phyloP scores from a whole-genome alignment of 1,140 invertebrate genomes.

The Penaeus chinensis region DNA sequence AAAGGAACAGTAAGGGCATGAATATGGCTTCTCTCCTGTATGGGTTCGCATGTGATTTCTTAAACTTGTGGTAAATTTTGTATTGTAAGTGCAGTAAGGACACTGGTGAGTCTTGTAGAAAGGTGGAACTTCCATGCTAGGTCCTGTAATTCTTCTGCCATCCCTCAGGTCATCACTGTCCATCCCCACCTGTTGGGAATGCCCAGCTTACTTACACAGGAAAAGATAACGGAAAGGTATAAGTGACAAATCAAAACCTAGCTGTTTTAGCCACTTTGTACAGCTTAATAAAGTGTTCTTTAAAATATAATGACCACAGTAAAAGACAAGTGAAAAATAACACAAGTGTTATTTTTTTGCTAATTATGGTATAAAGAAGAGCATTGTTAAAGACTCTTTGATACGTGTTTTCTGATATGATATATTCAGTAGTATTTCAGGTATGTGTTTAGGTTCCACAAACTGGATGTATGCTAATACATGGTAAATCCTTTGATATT shows the following conservation, averaged over 20 bases:
- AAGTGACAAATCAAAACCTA: background rate
- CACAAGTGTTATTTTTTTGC: no score
- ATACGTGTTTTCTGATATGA: no score
- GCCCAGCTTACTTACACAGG: constrained; percentile 37
- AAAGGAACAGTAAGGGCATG: constrained; percentile 38
- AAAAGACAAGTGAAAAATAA: no score
- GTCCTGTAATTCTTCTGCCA: constrained; percentile 22
- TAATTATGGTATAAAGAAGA: no score
- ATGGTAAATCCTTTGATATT: no score
- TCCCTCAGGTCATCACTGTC: constrained; percentile 33
- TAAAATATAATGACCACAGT: no score
- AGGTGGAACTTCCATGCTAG: constrained; percentile 4
- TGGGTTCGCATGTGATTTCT: constrained; percentile 44
- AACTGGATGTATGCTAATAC: no score
- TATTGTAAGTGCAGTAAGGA: constrained; percentile 40
- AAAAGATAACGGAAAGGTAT: background rate
- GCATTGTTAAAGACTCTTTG: no score
- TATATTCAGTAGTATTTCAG: no score
- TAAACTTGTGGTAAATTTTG: constrained; percentile 37
- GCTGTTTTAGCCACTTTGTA: background rate
- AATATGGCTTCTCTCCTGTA: constrained; percentile 46
- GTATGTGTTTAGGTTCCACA: no score
- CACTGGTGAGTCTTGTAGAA: constrained; percentile 41
- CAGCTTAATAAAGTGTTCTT: no score
- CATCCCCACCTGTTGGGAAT: constrained; percentile 52